Evolutionary conservation across 2,888 invertebrate genomes (phyloP), one percentile per base, ranked within the genome.

Genomic region (Papilio demoleus): DNA sequence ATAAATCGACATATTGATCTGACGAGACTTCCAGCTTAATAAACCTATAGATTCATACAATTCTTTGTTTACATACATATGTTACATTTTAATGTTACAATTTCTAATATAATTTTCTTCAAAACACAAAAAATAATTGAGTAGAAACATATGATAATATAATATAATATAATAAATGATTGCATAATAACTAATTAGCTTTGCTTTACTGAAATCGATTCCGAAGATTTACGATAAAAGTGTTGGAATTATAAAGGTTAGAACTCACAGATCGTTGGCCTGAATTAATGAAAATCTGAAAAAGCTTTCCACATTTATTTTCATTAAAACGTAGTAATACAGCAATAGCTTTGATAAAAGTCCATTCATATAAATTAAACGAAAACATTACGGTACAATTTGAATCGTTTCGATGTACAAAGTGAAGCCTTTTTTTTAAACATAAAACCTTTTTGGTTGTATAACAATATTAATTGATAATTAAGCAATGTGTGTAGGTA

Each of bases 251-350:
- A 17, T 34, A 34, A 53, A 47, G 22, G 65, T 42, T 42, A 27
- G 19, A 64, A 42, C 50, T 42, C 36, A 65, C 69, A 56, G 65
- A 65, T 61, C 45, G 59, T 69, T 56, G 61, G 22, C 36, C 53
- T 65, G 60, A 65, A 61, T 61, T 69, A 65, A 69, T 69, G 53
- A 65, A 61, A 36, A 65, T 61, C 38, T 65, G 31, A 60, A 68
- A 68, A 65, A 61, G 53, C 53, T 19, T 31, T 69, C 34, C 53
- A 61, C 68, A 60, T 68, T 40, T 53, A 65, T 65, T 65, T 65
- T 60, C 69, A 65, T 69, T 65, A 53, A 53, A 65, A 36, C 69
- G 40, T 53, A 60, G 60, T 36, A 61, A 64, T 68, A 64, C 47
- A 47, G 47, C 68, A 22, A 59, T 59, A 59, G 68, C 68, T 64